Base-by-base conservation (phyloP, 1,140 invertebrate genomes). In the Drosophila suzukii region DNA sequence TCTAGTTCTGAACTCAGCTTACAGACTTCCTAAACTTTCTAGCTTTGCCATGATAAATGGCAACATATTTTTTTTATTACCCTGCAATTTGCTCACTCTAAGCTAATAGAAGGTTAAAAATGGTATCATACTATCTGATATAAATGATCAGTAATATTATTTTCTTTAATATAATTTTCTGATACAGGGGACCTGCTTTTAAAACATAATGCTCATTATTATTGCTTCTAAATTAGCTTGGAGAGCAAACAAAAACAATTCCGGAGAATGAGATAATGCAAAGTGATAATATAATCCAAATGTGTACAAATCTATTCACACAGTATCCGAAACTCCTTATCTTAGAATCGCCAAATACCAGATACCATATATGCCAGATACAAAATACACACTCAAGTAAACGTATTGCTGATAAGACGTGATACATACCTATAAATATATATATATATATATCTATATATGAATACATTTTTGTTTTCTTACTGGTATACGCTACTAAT, bases 401-500 rank as follows among this genome's bases (percentile, higher is more conserved):
- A 80, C 36, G 41, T 75, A 76, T 83, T 71, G 71, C 70, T 78
- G 70, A 71, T 80, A 81, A 71, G 78, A 71, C 75, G 63, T 70
- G 63, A 70, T 65, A 61, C 59, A 66, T 62, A 80, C 43, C 51
- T 77, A 76, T 71, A 49, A 59, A 78, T 75, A 86, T 75, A 63
- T 72, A 81, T 76, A 73, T 38, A 81, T 77, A 82, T 68, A 76
- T 66, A 71, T 71, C 65, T 82, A 82, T 73, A 78, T 73, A 73
- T 66, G 51, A 82, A 55, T 75, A 78, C 47, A 24, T 89, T 89
- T 80, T 83, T 30, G 53, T 78, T 84, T 81, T 46, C 50, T 78
- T 75, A 81, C 49, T 85, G 79, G 75, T 88, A 88, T 77, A 77
- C 80, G 77, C 83, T 88, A 84, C 63, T 89, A 83, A 82, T 73